These are phyloP conservation scores for Sturnira hondurensis DNA, from an alignment of 2,113 vertebrate species.

Conservation along the genomic window DNA sequence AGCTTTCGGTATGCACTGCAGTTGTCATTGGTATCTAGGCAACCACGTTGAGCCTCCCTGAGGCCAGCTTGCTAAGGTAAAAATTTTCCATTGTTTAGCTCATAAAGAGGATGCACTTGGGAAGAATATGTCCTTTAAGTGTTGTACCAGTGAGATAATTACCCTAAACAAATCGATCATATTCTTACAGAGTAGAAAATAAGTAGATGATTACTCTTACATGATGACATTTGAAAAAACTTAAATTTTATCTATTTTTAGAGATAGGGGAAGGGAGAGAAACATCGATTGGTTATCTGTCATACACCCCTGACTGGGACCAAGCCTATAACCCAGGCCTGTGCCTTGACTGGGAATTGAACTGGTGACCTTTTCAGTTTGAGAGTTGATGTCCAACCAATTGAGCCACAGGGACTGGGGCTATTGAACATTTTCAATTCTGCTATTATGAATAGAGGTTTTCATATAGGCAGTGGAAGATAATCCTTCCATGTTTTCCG, in stretches of 20 bases:
- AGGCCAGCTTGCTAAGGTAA: constrained; percentile 76
- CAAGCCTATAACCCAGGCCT: too few species aligned
- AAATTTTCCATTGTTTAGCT: constrained; percentile 82
- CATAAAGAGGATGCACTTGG: constrained; percentile 38
- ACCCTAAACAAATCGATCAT: background rate
- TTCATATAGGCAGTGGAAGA: background rate
- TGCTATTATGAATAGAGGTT: background rate
- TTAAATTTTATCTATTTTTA: too few species aligned
- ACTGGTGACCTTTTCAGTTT: too few species aligned
- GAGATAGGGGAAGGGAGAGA: too few species aligned
- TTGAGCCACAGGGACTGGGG: too few species aligned
- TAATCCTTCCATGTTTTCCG: background rate
- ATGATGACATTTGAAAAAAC: background rate
- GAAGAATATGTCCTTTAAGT: constrained; percentile 70
- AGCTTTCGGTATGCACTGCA: constrained; percentile 58
- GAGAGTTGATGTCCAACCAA: too few species aligned
- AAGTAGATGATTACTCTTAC: background rate
- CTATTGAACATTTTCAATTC: background rate
- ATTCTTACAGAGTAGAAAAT: background rate
- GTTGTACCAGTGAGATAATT: background rate
- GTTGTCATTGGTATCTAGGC: constrained; percentile 76
- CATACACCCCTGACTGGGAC: too few species aligned
- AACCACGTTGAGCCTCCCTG: constrained; percentile 74
- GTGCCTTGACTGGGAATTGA: too few species aligned
- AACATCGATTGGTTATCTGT: too few species aligned